phyloP scores from a whole-genome alignment of 2,113 vertebrate species.

The Daboia siamensis region DNA sequence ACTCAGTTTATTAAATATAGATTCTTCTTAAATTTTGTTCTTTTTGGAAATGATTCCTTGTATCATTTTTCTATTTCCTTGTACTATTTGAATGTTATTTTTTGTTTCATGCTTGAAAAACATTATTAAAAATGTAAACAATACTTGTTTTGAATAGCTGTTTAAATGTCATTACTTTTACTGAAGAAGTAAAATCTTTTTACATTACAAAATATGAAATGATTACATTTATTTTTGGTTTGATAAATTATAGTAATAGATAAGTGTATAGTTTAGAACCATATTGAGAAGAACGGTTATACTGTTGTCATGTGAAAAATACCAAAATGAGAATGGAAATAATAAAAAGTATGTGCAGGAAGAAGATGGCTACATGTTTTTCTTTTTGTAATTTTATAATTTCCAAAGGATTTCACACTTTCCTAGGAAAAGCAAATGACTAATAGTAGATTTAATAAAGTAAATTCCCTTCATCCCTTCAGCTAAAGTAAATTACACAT shows the following conservation, averaged over 20 bases:
- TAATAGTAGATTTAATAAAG: slow-evolving; percentile 29
- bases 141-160: not conserved
- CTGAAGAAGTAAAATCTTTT: not conserved
- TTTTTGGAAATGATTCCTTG: not conserved
- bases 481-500: slow-evolving; percentile 19
- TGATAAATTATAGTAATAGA: not conserved
- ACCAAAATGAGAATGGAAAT: not conserved
- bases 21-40: not conserved
- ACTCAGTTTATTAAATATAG: not conserved
- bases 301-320: not conserved
- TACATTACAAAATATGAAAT: not conserved
- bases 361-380: slow-evolving; percentile 21
- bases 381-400: slow-evolving; percentile 7
- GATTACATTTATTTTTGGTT: not conserved
- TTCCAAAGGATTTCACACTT: not conserved
- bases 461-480: not conserved
- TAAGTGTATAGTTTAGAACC: not conserved
- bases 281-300: not conserved
- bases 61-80: not conserved
- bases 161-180: not conserved
- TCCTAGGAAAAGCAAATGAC: slow-evolving; percentile 8
- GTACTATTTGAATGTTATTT: not conserved
- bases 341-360: slow-evolving; percentile 13
- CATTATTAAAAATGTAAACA: not conserved
- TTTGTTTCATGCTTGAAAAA: not conserved